phyloP scores from a whole-genome alignment of 1,140 invertebrate species.

The Trichoplusia ni region DNA sequence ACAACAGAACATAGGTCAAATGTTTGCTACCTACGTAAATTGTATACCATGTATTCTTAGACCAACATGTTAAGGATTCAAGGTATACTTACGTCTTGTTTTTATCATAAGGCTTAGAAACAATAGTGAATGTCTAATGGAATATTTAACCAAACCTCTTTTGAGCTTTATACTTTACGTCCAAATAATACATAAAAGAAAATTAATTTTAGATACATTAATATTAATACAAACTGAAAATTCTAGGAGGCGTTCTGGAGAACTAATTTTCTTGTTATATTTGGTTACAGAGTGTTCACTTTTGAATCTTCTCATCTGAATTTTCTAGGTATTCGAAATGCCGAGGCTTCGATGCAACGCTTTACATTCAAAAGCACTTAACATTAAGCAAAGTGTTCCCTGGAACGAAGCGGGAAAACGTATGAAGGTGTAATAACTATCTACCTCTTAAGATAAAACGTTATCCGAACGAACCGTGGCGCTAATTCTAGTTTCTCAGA shows the following conservation, averaged over 20 bases:
- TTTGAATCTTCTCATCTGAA: constrained; percentile 4
- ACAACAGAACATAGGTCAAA: constrained; percentile 4
- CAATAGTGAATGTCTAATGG: too few species aligned
- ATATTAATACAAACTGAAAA: background rate
- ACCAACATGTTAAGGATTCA: background rate
- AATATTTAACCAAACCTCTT: too few species aligned
- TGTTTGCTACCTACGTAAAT: background rate
- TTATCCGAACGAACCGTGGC: background rate
- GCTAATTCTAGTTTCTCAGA: background rate
- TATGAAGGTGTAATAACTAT: background rate
- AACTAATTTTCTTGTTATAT: too few species aligned
- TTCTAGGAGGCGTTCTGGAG: too few species aligned
- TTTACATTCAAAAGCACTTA: constrained; percentile 18
- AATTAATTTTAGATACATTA: background rate
- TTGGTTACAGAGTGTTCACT: too few species aligned
- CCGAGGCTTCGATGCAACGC: background rate
- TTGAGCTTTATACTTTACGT: too few species aligned
- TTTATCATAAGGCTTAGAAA: too few species aligned
- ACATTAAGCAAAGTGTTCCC: constrained; percentile 2
- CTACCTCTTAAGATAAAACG: background rate
- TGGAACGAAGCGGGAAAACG: background rate
- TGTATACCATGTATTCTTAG: background rate
- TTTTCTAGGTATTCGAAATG: constrained; percentile 12
- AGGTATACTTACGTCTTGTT: background rate
- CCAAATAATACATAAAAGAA: too few species aligned